A percentile compares a stretch with the other conserved stretches of the same genome.
Evolutionary conservation across 64 coral and sea anemone species (phyloP).

Genomic region (Dendronephthya gigantea): DNA sequence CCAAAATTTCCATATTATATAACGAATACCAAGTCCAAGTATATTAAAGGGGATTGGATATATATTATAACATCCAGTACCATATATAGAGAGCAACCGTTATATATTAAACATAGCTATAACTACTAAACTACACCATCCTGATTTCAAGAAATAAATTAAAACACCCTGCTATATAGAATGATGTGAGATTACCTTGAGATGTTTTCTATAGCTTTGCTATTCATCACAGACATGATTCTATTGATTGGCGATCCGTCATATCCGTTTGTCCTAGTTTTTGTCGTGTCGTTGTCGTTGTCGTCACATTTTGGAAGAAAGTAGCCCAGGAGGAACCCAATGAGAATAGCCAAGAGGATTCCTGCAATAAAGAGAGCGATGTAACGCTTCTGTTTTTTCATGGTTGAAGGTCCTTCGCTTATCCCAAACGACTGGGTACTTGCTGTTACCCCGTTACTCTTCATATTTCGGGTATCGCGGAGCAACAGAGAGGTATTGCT

Average conservation of each 20-base stretch:
- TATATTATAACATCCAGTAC: too few relatives aligned
- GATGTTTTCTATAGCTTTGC: background rate
- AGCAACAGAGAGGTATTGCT: too few relatives aligned
- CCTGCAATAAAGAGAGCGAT: background rate
- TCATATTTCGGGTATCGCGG: background rate
- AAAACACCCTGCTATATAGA: background rate
- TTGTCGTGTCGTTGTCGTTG: background rate
- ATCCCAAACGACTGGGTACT: slow-evolving; percentile 1
- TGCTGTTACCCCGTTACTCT: background rate
- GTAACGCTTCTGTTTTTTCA: background rate
- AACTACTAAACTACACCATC: too few relatives aligned
- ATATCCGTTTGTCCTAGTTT: background rate
- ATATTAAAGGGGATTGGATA: too few relatives aligned
- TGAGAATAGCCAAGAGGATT: background rate
- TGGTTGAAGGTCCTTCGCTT: background rate
- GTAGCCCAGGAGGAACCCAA: background rate
- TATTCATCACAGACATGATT: background rate
- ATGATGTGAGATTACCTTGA: background rate
- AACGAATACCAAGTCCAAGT: too few relatives aligned
- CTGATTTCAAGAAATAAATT: too few relatives aligned
- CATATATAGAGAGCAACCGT: too few relatives aligned
- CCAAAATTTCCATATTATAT: too few relatives aligned
- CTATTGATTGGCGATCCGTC: background rate
- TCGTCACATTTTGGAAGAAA: background rate
- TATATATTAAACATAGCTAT: too few relatives aligned